These are phyloP conservation scores for Pygoscelis adeliae DNA, from an alignment of 2,113 vertebrate genomes.

Conservation along the genomic window DNA sequence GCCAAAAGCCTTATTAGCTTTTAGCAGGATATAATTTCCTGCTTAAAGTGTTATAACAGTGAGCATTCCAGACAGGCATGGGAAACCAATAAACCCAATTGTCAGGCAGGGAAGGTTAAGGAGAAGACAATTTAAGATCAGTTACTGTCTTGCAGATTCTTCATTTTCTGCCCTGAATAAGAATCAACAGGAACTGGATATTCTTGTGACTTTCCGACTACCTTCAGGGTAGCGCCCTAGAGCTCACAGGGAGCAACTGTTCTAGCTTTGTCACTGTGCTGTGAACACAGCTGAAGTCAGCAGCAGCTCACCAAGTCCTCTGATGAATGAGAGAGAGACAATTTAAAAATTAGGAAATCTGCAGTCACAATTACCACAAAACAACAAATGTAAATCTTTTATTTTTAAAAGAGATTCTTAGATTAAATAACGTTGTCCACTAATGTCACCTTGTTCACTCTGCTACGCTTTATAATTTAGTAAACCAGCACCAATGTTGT, in stretches of 20 bases:
- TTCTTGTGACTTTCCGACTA: not conserved
- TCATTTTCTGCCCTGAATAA: not conserved
- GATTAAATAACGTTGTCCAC: not conserved
- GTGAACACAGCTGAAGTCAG: not conserved
- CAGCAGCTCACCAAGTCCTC: not conserved
- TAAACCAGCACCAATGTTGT: constrained; percentile 31
- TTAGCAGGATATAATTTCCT: not conserved
- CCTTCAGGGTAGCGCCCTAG: not conserved
- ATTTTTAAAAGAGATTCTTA: not conserved
- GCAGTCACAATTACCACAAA: not conserved
- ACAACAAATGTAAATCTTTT: not conserved
- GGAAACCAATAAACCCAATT: not conserved
- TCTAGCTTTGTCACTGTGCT: not conserved
- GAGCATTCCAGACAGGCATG: not conserved
- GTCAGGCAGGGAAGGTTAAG: not conserved
- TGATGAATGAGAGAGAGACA: not conserved
- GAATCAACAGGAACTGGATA: not conserved
- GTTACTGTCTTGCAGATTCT: not conserved
- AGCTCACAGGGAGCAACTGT: not conserved
- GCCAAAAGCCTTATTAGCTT: not conserved
- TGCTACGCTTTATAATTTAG: constrained; percentile 16
- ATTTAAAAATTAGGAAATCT: not conserved
- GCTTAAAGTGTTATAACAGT: not conserved
- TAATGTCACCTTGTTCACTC: not conserved
- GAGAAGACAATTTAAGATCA: not conserved